Percentiles rank a stretch among this genome's conserved stretches.
phyloP scores from a whole-genome alignment of 2,888 invertebrate genomes.

The Leptothorax acervorum region DNA sequence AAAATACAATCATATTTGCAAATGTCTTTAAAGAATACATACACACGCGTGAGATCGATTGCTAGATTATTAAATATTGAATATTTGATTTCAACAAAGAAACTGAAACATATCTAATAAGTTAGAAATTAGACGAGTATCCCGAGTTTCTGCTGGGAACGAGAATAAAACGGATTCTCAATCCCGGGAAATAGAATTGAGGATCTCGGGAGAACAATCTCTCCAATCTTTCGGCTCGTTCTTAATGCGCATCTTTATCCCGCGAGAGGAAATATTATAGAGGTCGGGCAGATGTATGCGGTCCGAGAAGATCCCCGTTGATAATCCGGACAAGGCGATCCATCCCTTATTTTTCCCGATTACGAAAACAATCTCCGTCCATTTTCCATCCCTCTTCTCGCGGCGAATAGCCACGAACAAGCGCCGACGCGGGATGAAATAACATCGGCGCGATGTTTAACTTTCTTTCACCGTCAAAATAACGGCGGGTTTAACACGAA shows the following conservation, averaged over 20 bases:
- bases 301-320: slow-evolving; percentile 12
- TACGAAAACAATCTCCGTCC: slow-evolving; percentile 71
- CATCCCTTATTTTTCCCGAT: slow-evolving; percentile 60
- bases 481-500: slow-evolving; percentile 18
- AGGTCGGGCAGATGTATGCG: slow-evolving; percentile 51
- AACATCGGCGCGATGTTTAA: slow-evolving; percentile 74
- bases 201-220: slow-evolving; percentile 30
- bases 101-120: slow-evolving; percentile 16
- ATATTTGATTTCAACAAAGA: not conserved
- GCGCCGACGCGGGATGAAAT: slow-evolving; percentile 59
- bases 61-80: not conserved
- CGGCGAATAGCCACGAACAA: not conserved
- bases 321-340: slow-evolving; percentile 26
- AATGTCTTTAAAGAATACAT: not conserved
- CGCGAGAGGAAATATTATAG: slow-evolving; percentile 32
- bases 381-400: not conserved
- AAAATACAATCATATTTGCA: not conserved
- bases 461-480: slow-evolving; percentile 54
- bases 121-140: slow-evolving; percentile 15
- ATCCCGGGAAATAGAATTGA: slow-evolving; percentile 7
- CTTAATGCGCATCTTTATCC: slow-evolving; percentile 27
- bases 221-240: slow-evolving; percentile 37
- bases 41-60: not conserved
- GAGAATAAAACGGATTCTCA: slow-evolving; percentile 6
- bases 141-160: not conserved